A percentile compares a stretch with the other conserved stretches of the same genome.
These are phyloP conservation scores for Agelaius tricolor DNA, from an alignment of 2,113 vertebrate species.

Conservation along the genomic window DNA sequence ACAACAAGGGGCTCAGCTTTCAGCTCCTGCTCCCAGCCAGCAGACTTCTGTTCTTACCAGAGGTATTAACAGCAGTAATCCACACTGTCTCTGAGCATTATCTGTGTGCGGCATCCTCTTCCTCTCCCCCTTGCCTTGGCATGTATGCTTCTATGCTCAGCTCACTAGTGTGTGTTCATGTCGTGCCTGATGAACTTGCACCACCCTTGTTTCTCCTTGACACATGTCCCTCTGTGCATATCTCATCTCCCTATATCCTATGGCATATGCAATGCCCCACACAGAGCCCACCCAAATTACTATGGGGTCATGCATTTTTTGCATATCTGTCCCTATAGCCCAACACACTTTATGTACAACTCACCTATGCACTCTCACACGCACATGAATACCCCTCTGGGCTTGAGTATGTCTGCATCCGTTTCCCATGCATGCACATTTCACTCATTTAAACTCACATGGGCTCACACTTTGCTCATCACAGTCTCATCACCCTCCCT, in stretches of 20 bases:
- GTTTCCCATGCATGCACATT: fast-evolving
- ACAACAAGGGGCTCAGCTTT: constrained; percentile 79
- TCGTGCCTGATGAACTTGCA: neutral
- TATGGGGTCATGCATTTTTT: neutral
- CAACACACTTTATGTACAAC: neutral
- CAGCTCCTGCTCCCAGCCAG: constrained; percentile 70
- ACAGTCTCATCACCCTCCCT: neutral
- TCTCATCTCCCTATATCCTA: neutral
- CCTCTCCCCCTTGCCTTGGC: neutral
- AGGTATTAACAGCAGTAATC: constrained; percentile 74
- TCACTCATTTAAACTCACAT: neutral
- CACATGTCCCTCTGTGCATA: fast-evolving
- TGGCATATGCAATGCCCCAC: neutral
- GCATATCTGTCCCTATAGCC: neutral
- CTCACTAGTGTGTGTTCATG: fast-evolving
- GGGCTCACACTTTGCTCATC: neutral
- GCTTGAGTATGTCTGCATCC: neutral
- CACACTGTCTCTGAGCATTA: constrained; percentile 33
- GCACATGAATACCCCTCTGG: fast-evolving
- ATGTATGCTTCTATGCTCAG: neutral
- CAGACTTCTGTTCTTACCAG: constrained; percentile 74
- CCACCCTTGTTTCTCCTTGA: neutral
- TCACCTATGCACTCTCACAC: fast-evolving
- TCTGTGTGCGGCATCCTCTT: constrained; percentile 51
- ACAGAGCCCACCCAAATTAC: neutral